Conservation (phyloP, 2,113 vertebrate genomes). For the Lasiurus borealis region DNA sequence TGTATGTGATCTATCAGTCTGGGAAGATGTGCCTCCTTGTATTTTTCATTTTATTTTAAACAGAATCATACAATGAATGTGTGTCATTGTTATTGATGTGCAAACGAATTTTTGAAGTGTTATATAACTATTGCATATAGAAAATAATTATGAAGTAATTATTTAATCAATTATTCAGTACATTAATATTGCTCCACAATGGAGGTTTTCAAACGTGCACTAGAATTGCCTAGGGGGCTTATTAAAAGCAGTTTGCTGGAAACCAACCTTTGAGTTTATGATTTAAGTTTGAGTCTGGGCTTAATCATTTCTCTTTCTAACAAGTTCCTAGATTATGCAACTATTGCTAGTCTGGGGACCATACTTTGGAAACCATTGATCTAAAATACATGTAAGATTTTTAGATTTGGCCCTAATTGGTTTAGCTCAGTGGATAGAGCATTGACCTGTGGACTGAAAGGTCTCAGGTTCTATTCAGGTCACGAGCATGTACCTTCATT, state of each 20-base stretch:
- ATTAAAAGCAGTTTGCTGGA: constrained; percentile 51
- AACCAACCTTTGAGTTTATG: neutral
- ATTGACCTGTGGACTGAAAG: too few relatives aligned
- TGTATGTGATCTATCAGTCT: constrained; percentile 53
- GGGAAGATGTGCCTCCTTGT: constrained; percentile 18
- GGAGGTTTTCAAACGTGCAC: constrained; percentile 34
- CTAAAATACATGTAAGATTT: neutral
- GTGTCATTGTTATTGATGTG: neutral
- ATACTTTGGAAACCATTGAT: constrained; percentile 8
- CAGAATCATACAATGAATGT: constrained; percentile 52
- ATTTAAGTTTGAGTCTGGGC: neutral
- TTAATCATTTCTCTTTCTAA: constrained; percentile 51
- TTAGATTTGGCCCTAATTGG: too few relatives aligned
- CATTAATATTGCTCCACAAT: neutral
- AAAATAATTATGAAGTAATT: constrained; percentile 32
- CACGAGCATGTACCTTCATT: too few relatives aligned
- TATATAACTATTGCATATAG: neutral
- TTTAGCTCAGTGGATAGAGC: too few relatives aligned
- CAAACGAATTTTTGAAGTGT: constrained; percentile 38
- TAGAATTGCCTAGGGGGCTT: constrained; percentile 28
- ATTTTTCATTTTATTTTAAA: constrained; percentile 58
- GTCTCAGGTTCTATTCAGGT: too few relatives aligned
- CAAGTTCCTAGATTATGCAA: neutral
- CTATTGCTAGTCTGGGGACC: neutral
- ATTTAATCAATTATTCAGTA: constrained; percentile 47